Evolutionary conservation across 1,140 invertebrate genomes (phyloP).

Genomic region (Macrocentrus cingulum): DNA sequence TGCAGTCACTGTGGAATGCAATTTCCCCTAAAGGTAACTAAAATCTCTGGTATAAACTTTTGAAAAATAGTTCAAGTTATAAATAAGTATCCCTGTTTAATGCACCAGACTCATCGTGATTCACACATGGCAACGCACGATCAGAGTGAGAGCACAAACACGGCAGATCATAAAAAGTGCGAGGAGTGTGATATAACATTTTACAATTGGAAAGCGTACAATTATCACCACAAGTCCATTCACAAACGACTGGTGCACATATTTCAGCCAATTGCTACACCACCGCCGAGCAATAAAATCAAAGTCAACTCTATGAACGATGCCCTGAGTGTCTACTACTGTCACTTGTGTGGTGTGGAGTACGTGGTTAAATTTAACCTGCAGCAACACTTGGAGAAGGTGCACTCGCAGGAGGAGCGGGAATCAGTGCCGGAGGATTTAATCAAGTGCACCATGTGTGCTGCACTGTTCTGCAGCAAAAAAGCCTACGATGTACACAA

Average conservation of each 20-base stretch:
- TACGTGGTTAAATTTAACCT: constrained; percentile 71
- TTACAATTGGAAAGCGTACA: constrained; percentile 62
- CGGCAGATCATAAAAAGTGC: constrained; percentile 58
- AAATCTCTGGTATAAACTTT: no score
- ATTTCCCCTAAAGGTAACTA: constrained; percentile 67
- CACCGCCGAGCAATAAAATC: constrained; percentile 64
- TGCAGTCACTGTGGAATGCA: constrained; percentile 70
- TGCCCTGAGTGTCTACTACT: constrained; percentile 66
- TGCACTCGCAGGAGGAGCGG: constrained; percentile 62
- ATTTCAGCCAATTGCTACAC: constrained; percentile 59
- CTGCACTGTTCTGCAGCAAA: constrained; percentile 68
- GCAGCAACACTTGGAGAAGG: constrained; percentile 65
- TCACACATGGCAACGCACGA: constrained; percentile 62
- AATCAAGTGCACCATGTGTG: constrained; percentile 67
- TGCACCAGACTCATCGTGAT: constrained; percentile 65
- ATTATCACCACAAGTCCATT: constrained; percentile 67
- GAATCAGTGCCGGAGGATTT: constrained; percentile 60
- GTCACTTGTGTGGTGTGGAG: constrained; percentile 69
- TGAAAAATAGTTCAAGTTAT: no score
- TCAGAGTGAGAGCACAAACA: constrained; percentile 42
- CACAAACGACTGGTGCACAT: constrained; percentile 63
- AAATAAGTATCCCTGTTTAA: constrained; percentile 34
- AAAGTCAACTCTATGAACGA: constrained; percentile 62
- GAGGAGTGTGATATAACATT: constrained; percentile 64
- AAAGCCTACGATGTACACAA: constrained; percentile 68